These are phyloP conservation scores for Nomia melanderi DNA, from an alignment of 1,140 invertebrate genomes.

Conservation along the genomic window DNA sequence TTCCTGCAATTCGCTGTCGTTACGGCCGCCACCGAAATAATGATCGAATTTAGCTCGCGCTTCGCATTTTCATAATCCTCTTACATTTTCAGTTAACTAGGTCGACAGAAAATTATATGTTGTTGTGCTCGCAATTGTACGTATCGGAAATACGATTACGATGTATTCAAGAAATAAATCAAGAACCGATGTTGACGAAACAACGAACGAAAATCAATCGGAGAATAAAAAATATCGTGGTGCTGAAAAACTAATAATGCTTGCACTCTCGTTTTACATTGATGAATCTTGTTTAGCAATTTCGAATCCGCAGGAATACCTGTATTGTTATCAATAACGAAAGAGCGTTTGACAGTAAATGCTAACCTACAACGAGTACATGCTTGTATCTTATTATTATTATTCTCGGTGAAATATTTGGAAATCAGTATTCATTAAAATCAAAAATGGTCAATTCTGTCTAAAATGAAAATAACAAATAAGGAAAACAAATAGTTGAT, in stretches of 20 bases:
- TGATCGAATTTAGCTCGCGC: slow-evolving; percentile 9
- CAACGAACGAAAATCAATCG: background rate
- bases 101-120: slow-evolving; percentile 58
- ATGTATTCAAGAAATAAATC: slow-evolving; percentile 16
- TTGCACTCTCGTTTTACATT: background rate
- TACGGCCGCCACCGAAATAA: slow-evolving; percentile 4
- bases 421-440: too few relatives aligned
- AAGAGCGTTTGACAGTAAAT: background rate
- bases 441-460: too few relatives aligned
- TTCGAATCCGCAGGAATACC: background rate
- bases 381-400: too few relatives aligned
- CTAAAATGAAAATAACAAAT: too few relatives aligned
- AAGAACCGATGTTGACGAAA: background rate
- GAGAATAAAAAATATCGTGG: slow-evolving; percentile 18
- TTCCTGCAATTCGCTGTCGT: background rate
- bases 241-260: background rate
- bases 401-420: too few relatives aligned
- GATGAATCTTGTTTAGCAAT: background rate
- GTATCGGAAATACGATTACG: background rate
- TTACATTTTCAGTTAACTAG: slow-evolving; percentile 63
- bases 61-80: slow-evolving; percentile 60
- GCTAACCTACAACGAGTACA: background rate
- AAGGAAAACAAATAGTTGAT: too few relatives aligned
- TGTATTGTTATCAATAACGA: background rate
- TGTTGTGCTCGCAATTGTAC: slow-evolving; percentile 29